A percentile compares a stretch with the other conserved stretches of the same genome.
These are phyloP conservation scores for Drosophila mercatorum DNA, from an alignment of 2,888 invertebrate species.

Conservation along the genomic window DNA sequence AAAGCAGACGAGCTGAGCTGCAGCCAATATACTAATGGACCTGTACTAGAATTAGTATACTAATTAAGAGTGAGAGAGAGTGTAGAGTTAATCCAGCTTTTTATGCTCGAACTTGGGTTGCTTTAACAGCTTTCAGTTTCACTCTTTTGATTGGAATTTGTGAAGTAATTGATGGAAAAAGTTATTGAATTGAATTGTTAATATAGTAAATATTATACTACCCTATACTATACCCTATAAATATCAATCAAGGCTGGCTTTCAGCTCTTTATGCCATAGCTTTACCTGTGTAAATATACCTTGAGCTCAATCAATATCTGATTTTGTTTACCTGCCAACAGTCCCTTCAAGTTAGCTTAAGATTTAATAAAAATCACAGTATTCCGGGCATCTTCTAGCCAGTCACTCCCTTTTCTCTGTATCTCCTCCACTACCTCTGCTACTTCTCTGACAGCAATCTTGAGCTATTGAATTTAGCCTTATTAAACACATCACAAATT, in stretches of 20 bases:
- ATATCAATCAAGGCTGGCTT: too few species aligned
- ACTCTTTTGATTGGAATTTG: background rate
- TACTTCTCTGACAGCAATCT: background rate
- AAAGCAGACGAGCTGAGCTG: conserved; percentile 20
- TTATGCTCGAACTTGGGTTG: background rate
- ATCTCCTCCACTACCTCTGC: background rate
- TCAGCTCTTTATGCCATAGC: too few species aligned
- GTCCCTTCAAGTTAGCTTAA: too few species aligned
- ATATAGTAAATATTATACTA: background rate
- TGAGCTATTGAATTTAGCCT: background rate
- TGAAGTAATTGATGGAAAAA: background rate
- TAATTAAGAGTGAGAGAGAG: background rate
- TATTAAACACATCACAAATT: background rate
- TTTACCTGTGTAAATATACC: too few species aligned
- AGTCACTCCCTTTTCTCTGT: background rate
- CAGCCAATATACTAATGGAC: conserved; percentile 7
- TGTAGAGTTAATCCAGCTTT: background rate
- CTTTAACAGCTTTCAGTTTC: background rate
- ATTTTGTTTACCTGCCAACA: too few species aligned
- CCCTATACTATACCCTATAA: background rate
- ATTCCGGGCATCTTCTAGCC: background rate
- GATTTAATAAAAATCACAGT: too few species aligned
- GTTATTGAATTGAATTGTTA: background rate
- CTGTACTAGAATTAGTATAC: too few species aligned
- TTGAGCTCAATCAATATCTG: too few species aligned